These are phyloP conservation scores for Actenoides lindsayi DNA, from an alignment of 2,113 vertebrate species.

Conservation along the genomic window DNA sequence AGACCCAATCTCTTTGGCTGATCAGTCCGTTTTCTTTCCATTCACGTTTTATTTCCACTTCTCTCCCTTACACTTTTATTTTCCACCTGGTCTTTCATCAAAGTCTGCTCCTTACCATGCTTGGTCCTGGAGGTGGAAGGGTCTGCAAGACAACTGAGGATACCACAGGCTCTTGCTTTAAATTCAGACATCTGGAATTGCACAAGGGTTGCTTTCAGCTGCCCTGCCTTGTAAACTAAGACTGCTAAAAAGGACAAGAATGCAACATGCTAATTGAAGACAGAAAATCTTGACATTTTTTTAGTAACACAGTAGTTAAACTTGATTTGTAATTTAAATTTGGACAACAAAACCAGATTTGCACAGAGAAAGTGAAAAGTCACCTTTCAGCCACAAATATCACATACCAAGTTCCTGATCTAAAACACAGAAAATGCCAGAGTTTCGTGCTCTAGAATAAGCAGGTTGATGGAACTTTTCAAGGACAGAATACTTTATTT, in stretches of 20 bases:
- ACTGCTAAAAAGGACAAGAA: background rate
- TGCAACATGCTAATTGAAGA: background rate
- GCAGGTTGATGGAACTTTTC: background rate
- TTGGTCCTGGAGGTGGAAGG: background rate
- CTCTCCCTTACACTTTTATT: background rate
- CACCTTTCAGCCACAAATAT: background rate
- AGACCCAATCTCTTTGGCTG: rapidly evolving
- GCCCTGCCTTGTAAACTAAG: background rate
- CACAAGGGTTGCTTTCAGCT: background rate
- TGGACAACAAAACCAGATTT: background rate
- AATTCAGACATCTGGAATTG: background rate
- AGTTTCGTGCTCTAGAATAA: background rate
- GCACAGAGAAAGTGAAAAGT: conserved; percentile 20
- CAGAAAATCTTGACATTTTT: background rate
- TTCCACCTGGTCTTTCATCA: background rate
- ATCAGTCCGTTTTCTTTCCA: background rate
- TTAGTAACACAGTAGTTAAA: background rate
- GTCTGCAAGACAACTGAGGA: background rate
- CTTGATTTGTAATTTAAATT: conserved; percentile 16
- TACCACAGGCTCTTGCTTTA: background rate
- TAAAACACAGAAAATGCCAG: background rate
- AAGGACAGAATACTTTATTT: conserved; percentile 31
- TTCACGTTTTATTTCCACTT: background rate
- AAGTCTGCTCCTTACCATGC: background rate
- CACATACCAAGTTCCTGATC: background rate